Conservation (phyloP, 2,888 invertebrate genomes). For the Pyrochroa serraticornis region DNA sequence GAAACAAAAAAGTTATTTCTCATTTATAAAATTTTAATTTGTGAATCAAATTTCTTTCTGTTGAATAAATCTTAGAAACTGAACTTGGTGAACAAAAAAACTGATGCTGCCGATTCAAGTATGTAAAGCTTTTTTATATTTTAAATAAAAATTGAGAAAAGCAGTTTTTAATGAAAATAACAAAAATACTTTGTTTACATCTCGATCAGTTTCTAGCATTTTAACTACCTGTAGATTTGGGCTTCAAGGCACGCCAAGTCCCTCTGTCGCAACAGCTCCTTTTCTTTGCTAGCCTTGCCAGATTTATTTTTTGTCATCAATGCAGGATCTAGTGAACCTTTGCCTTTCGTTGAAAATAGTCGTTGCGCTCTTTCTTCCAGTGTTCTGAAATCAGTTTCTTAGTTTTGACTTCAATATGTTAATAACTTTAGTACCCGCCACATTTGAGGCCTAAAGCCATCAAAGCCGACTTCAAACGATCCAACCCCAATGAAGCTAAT, state of each 20-base stretch:
- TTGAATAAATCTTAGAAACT: too few relatives aligned
- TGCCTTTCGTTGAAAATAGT: conserved; percentile 94
- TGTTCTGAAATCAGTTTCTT: conserved; percentile 62
- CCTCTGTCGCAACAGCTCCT: conserved; percentile 74
- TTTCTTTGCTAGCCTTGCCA: conserved; percentile 67
- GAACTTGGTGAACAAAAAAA: too few relatives aligned
- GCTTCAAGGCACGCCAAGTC: conserved; percentile 90
- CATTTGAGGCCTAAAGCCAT: conserved; percentile 97
- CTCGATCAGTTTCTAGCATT: too few relatives aligned
- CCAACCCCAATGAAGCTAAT: conserved; percentile 93
- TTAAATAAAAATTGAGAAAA: too few relatives aligned
- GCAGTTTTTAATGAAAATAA: too few relatives aligned
- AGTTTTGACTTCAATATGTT: not conserved
- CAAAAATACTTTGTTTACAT: too few relatives aligned
- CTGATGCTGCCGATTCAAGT: too few relatives aligned
- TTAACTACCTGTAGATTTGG: conserved; percentile 76
- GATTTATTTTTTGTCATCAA: conserved; percentile 90
- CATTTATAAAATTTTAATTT: too few relatives aligned
- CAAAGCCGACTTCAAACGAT: conserved; percentile 95
- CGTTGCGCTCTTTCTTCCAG: conserved; percentile 96
- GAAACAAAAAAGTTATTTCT: too few relatives aligned
- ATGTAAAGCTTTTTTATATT: too few relatives aligned
- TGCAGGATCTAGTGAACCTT: conserved; percentile 89
- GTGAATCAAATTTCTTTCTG: too few relatives aligned
- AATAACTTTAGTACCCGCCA: conserved; percentile 72